A percentile compares a stretch with the other conserved stretches of the same genome.
These are phyloP conservation scores for Edolisoma coerulescens DNA, from an alignment of 2,113 vertebrate genomes.

Conservation along the genomic window DNA sequence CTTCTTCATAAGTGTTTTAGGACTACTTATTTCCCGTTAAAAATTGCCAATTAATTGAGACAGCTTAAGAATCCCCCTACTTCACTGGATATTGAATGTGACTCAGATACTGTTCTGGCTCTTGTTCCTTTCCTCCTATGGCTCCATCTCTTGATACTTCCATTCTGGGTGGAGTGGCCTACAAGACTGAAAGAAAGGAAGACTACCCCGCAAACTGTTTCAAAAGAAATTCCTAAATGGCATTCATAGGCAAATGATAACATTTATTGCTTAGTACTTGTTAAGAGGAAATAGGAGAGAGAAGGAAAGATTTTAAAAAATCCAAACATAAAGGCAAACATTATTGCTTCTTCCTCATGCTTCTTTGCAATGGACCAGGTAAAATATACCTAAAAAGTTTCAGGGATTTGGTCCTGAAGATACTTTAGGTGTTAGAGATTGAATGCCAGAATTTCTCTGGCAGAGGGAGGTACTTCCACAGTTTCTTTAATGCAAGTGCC, in stretches of 20 bases:
- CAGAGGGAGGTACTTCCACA: not conserved
- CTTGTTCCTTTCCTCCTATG: not conserved
- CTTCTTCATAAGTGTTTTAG: not conserved
- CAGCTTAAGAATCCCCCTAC: not conserved
- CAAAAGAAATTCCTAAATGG: not conserved
- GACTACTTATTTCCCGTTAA: not conserved
- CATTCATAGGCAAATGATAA: not conserved
- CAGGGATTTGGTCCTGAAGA: not conserved
- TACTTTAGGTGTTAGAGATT: not conserved
- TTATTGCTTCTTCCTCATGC: not conserved
- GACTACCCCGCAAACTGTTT: not conserved
- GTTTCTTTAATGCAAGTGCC: not conserved
- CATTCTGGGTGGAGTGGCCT: not conserved
- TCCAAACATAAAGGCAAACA: not conserved
- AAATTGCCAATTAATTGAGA: not conserved
- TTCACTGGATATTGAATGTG: not conserved
- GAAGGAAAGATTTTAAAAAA: not conserved
- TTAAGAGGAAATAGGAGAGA: not conserved
- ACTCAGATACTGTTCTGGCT: not conserved
- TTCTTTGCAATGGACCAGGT: not conserved
- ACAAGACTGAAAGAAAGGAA: not conserved
- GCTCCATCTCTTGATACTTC: not conserved
- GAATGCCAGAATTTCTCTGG: not conserved
- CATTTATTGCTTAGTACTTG: not conserved
- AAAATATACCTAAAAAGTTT: not conserved